Percentiles rank a stretch among this genome's conserved stretches.
phyloP scores from a whole-genome alignment of 2,113 vertebrate species.

The Charina bottae region DNA sequence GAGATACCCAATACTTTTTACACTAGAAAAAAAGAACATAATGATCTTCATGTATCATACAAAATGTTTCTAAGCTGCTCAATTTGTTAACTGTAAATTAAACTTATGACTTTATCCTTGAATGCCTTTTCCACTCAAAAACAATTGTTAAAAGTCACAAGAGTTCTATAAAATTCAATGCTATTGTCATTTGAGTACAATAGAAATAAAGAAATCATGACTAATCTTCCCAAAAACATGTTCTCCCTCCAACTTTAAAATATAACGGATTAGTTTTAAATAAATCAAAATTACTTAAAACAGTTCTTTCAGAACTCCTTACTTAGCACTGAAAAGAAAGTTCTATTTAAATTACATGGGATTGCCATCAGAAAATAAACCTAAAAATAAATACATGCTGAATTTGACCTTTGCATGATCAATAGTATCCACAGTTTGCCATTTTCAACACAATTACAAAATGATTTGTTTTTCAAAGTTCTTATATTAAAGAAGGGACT shows the following conservation, averaged over 20 bases:
- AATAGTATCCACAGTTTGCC: not conserved
- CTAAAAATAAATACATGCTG: not conserved
- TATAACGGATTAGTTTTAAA: constrained; percentile 1
- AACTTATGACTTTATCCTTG: not conserved
- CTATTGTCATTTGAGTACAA: constrained; percentile 4
- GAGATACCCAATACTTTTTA: not conserved
- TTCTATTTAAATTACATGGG: constrained; percentile 10
- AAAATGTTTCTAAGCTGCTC: not conserved
- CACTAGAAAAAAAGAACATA: not conserved
- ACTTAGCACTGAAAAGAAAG: not conserved
- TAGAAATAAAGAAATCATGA: constrained; percentile 6
- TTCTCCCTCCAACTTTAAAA: constrained; percentile 18
- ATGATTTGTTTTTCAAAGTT: not conserved
- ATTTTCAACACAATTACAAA: not conserved
- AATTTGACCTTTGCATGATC: not conserved
- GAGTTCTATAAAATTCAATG: constrained; percentile 11
- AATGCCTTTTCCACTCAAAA: not conserved
- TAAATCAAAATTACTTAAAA: constrained; percentile 6
- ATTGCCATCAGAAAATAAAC: not conserved
- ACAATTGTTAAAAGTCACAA: not conserved
- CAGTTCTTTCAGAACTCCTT: constrained; percentile 5
- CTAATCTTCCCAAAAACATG: constrained; percentile 1
- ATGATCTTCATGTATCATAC: not conserved
- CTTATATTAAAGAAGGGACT: not conserved
- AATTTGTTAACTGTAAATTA: constrained; percentile 1